phyloP scores from a whole-genome alignment of 2,113 vertebrate genomes.

The Salvelinus alpinus region DNA sequence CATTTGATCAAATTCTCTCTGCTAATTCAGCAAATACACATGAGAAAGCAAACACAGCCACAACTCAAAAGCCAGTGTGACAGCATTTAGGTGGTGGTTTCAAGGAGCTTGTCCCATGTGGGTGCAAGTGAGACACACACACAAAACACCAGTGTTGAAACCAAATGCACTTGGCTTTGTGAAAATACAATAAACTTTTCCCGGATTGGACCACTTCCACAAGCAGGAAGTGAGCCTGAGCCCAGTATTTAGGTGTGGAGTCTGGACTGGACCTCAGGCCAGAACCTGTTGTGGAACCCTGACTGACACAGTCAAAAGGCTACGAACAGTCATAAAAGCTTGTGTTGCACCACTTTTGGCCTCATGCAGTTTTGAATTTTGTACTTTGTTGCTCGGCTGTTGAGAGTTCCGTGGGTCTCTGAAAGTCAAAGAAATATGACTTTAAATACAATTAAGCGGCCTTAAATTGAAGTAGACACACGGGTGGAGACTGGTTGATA shows the following conservation, averaged over 20 bases:
- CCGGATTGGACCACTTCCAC: not conserved
- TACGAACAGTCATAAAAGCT: no score
- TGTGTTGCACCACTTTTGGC: no score
- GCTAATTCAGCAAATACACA: conserved; percentile 18
- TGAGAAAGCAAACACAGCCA: conserved; percentile 3
- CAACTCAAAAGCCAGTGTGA: conserved; percentile 9
- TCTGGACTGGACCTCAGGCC: conserved; percentile 1
- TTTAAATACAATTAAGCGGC: no score
- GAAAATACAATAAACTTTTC: conserved; percentile 17
- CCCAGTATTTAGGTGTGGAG: conserved; percentile 9
- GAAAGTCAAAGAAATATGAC: no score
- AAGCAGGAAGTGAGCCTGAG: not conserved
- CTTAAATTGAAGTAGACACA: not conserved
- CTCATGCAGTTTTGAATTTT: no score
- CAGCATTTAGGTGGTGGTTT: conserved; percentile 16
- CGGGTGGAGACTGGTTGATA: not conserved
- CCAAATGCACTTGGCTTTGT: conserved; percentile 6
- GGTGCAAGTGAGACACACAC: not conserved
- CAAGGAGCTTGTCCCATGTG: not conserved
- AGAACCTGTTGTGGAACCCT: not conserved
- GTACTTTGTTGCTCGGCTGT: no score
- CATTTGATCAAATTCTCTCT: conserved; percentile 19
- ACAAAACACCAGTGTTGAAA: conserved; percentile 8
- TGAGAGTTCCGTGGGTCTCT: no score
- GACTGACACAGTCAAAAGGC: not conserved